Evolutionary conservation across 2,888 invertebrate species (phyloP).

Genomic region (Petrolisthes manimaculis): DNA sequence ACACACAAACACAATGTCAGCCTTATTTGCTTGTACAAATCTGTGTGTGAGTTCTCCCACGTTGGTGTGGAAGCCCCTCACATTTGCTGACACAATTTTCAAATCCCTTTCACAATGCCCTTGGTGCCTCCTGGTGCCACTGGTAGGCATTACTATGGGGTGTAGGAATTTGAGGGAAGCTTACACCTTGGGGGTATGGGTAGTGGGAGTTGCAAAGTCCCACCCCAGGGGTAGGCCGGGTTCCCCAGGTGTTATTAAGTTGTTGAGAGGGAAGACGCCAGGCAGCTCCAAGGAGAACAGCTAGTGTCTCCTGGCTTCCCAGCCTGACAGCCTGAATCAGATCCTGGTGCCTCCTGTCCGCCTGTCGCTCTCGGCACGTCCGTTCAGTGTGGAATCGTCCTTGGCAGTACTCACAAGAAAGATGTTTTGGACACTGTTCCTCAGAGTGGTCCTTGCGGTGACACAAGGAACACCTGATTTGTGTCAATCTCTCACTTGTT

Average conservation of each 20-base stretch:
- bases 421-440: neutral
- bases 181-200: neutral
- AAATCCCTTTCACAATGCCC: neutral
- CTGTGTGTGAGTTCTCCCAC: neutral
- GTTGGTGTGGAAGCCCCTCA: slow-evolving; percentile 2
- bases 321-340: neutral
- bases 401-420: neutral
- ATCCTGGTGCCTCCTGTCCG: neutral
- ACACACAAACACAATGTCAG: neutral
- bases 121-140: neutral
- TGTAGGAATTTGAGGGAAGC: neutral
- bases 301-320: neutral
- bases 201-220: neutral
- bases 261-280: neutral
- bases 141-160: neutral
- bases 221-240: neutral
- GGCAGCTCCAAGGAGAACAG: neutral
- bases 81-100: neutral
- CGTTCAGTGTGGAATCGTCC: neutral
- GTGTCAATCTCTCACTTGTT: neutral
- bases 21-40: neutral
- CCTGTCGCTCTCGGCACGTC: neutral
- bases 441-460: neutral
- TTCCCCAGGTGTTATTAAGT: neutral
- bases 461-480: neutral